Base-by-base conservation (phyloP, 2,113 vertebrate species). In the Syngnathus scovelli region DNA sequence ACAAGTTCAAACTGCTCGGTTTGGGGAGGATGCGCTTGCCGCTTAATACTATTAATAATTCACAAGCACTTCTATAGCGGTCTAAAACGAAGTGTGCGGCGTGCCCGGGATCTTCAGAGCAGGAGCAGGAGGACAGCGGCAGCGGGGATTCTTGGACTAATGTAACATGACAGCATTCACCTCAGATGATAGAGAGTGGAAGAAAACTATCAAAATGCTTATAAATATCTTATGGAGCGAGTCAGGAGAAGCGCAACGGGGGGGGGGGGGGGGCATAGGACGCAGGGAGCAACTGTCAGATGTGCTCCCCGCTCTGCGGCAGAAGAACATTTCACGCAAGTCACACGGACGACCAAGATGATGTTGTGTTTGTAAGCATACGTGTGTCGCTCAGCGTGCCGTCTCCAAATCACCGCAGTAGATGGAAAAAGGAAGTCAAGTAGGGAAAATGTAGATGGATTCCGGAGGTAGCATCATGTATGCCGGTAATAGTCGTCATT, bases 161-260 rank as follows among this genome's bases (percentile, higher is more conserved):
- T 85, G 44, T 64, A 61, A 86, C 81, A 89, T 84, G 87, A 86
- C 89, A 87, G 85, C 78, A 12, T 84, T 89, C 86, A 86, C 84
- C 85, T 88, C 79, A 4, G 78, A 89, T 87, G 82, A 87, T 73
- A 75, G 73, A 85, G 84, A 82, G 71, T 74, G 86, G 86, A 83
- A 78, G 84, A 84, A 88, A 88, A 85, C 80, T 83, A 91, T 86
- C 81, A 83, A 85, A 89, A 82, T 68, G 72, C 82, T 89, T 74
- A 91, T 89, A 85, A 89, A 91, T 90, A 89, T 86, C 81, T 88
- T 74, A 90, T 84, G 70, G 69, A 74, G 74, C 59, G 37, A 68
- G 71, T 23, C 70, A 72, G 73, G 65, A 79, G 81, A 6, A 1
- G 49, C 12, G 13, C 64, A 60, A 68, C 18, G 27, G 36, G 51